A percentile compares a stretch with the other conserved stretches of the same genome.
Evolutionary conservation across 2,797 vertebrate genomes (phyloP).

Genomic region (Muscicapa striata): DNA sequence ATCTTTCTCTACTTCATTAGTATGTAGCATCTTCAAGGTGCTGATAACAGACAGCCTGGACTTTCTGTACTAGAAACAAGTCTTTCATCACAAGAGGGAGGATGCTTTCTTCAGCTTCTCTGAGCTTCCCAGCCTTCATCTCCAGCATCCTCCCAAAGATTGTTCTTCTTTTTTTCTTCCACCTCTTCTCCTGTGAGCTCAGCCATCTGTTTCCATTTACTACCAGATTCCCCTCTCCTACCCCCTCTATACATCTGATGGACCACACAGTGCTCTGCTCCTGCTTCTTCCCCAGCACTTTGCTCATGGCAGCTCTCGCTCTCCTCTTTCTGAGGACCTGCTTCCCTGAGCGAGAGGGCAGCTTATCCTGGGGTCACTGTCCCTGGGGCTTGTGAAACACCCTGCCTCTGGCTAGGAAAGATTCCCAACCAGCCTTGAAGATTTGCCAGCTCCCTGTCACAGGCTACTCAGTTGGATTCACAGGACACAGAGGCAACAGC

Average conservation of each 20-base stretch:
- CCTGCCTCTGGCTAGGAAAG: not conserved
- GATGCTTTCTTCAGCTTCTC: not conserved
- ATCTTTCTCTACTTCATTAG: not conserved
- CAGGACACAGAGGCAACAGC: rapidly evolving
- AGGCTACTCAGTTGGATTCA: rapidly evolving
- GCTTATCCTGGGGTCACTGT: not conserved
- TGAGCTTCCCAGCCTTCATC: not conserved
- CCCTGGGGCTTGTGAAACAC: not conserved
- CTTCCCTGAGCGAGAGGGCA: rapidly evolving
- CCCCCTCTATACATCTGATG: not conserved
- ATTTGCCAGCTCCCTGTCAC: not conserved
- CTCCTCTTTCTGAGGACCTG: not conserved
- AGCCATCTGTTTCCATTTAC: conserved; percentile 21
- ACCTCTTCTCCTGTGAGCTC: not conserved
- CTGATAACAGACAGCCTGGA: not conserved
- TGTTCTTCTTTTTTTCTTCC: not conserved
- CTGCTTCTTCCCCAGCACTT: not conserved
- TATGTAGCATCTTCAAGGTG: not conserved
- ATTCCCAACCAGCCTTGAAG: not conserved
- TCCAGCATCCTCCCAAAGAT: not conserved
- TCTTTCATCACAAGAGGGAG: not conserved
- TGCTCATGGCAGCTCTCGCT: not conserved
- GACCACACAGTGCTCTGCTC: not conserved
- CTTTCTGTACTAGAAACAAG: not conserved
- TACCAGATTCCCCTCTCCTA: not conserved